Conservation (phyloP, 1,140 invertebrate species). For the Catajapyx aquilonaris region DNA sequence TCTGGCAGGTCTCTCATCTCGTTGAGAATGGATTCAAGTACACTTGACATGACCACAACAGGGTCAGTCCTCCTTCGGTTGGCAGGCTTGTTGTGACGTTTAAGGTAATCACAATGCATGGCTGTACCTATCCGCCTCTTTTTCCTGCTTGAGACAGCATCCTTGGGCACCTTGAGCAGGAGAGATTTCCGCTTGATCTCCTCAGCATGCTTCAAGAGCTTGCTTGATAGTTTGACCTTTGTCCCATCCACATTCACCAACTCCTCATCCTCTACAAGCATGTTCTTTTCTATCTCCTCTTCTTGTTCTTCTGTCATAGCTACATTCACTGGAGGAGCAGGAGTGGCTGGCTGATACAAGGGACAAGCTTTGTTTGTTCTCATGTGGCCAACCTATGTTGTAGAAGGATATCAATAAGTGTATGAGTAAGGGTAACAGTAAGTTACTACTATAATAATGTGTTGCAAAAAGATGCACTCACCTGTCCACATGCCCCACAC, state of each 20-base stretch:
- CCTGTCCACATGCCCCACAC: constrained; percentile 91
- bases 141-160: constrained; percentile 41
- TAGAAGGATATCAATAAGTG: constrained; percentile 6
- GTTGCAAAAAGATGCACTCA: constrained; percentile 28
- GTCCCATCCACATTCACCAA: constrained; percentile 81
- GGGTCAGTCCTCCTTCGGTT: constrained; percentile 92
- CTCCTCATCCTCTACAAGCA: constrained; percentile 53
- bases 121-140: constrained; percentile 40
- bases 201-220: constrained; percentile 61
- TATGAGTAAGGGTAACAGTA: too few relatives aligned
- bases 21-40: constrained; percentile 81
- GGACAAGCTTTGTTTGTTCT: constrained; percentile 93
- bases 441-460: too few relatives aligned
- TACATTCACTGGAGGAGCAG: constrained; percentile 40
- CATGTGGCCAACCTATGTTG: constrained; percentile 42
- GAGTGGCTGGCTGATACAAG: constrained; percentile 51
- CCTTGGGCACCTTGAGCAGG: constrained; percentile 63
- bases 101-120: constrained; percentile 81
- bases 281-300: constrained; percentile 53
- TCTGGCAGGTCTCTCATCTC: constrained; percentile 83
- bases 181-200: constrained; percentile 57
- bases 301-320: constrained; percentile 61
- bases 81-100: constrained; percentile 62
- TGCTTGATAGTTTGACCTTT: constrained; percentile 62
- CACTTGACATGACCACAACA: constrained; percentile 77